A percentile compares a stretch with the other conserved stretches of the same genome.
These are phyloP conservation scores for Conus canariensis DNA, from an alignment of 2,888 invertebrate genomes.

Conservation along the genomic window DNA sequence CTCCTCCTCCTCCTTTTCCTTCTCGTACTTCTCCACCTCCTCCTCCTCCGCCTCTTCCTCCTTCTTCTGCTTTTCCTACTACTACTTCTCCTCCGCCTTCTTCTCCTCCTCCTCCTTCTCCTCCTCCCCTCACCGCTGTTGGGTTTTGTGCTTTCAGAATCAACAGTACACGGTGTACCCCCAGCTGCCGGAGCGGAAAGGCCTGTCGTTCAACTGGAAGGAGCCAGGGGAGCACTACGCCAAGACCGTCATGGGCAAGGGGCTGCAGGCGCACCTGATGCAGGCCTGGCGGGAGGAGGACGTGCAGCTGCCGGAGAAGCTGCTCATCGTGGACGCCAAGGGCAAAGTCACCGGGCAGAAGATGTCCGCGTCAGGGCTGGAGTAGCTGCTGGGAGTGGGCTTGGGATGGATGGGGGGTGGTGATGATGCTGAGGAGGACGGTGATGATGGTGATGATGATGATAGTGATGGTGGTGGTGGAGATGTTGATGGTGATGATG, in stretches of 20 bases:
- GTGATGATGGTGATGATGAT: not conserved
- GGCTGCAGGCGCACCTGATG: constrained; percentile 19
- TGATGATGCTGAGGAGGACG: not conserved
- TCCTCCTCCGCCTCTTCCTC: too few relatives aligned
- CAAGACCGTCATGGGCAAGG: not conserved
- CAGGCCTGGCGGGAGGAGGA: constrained; percentile 34
- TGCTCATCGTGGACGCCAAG: constrained; percentile 28
- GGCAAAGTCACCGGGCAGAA: constrained; percentile 7
- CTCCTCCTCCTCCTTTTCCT: too few relatives aligned
- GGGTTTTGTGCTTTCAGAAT: constrained; percentile 17
- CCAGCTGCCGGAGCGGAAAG: not conserved
- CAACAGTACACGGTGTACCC: constrained; percentile 27
- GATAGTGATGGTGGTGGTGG: not conserved
- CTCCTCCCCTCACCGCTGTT: not conserved
- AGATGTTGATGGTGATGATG: too few relatives aligned
- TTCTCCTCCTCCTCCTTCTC: not conserved
- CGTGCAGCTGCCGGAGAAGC: constrained; percentile 19
- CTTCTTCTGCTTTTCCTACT: too few relatives aligned
- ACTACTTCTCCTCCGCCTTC: not conserved
- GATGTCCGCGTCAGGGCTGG: not conserved
- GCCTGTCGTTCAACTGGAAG: constrained; percentile 43
- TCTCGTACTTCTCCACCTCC: too few relatives aligned
- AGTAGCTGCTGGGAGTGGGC: too few relatives aligned
- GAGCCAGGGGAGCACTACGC: constrained; percentile 40
- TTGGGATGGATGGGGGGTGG: too few relatives aligned